Conservation (phyloP, 1,140 invertebrate genomes). For the Drosophila punjabiensis region DNA sequence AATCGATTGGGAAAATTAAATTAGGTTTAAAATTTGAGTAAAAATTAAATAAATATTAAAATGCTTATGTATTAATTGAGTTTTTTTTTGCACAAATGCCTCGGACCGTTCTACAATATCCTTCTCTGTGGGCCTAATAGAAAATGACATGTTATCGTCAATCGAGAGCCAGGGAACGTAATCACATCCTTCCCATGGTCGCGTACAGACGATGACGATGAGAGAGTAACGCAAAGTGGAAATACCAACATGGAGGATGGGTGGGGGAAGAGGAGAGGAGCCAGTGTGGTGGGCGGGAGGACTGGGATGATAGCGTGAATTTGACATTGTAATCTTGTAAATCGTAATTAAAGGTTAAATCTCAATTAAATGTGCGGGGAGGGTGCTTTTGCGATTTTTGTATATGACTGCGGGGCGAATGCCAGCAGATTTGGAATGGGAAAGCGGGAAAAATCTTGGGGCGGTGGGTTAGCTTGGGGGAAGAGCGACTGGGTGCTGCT, state of each 20-base stretch:
- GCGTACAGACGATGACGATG: slow-evolving; percentile 37
- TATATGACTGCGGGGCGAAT: slow-evolving; percentile 29
- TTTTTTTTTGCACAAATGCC: too few species aligned
- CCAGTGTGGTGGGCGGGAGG: background rate
- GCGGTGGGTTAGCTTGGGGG: too few species aligned
- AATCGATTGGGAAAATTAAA: too few species aligned
- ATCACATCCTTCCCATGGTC: slow-evolving; percentile 59
- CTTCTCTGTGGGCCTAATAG: slow-evolving; percentile 27
- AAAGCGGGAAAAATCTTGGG: background rate
- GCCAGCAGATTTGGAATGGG: slow-evolving; percentile 25
- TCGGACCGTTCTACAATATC: background rate
- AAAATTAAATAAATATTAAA: too few species aligned
- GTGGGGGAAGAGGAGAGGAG: background rate
- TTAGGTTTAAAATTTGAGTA: too few species aligned
- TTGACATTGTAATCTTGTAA: slow-evolving; percentile 77
- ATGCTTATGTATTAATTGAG: too few species aligned
- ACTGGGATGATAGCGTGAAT: slow-evolving; percentile 45
- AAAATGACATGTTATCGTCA: slow-evolving; percentile 52
- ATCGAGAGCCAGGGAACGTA: slow-evolving; percentile 22
- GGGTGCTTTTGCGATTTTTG: slow-evolving; percentile 17
- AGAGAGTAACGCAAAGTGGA: slow-evolving; percentile 24
- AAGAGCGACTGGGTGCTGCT: background rate
- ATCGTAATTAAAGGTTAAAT: slow-evolving; percentile 82
- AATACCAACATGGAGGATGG: slow-evolving; percentile 16
- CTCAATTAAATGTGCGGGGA: slow-evolving; percentile 71